A percentile compares a stretch with the other conserved stretches of the same genome.
phyloP scores from a whole-genome alignment of 1,140 invertebrate species.

The Melipona quadrifasciata region DNA sequence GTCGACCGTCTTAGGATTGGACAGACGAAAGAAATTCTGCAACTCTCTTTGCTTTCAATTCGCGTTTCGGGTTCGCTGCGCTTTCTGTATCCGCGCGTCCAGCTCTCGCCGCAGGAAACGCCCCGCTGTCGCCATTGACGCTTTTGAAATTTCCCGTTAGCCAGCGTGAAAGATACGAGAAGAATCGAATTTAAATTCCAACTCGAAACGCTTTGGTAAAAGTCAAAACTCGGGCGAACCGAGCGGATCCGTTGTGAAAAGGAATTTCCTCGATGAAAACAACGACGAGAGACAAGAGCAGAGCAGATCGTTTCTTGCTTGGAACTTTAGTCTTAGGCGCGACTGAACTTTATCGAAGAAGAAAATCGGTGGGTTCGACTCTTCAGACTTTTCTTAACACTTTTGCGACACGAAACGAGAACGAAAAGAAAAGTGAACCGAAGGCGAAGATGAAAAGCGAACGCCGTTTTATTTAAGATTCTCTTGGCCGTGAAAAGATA shows the following conservation, averaged over 20 bases:
- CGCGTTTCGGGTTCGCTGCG: not conserved
- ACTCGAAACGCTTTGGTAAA: not conserved
- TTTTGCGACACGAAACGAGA: not conserved
- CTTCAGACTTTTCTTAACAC: not conserved
- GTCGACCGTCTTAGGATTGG: not conserved
- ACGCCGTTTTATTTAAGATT: not conserved
- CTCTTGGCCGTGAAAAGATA: not conserved
- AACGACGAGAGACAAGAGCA: not conserved
- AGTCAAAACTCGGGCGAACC: not conserved
- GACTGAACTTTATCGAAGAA: not conserved
- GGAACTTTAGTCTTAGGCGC: not conserved
- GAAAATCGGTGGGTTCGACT: not conserved
- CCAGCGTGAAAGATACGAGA: not conserved
- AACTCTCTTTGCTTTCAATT: not conserved
- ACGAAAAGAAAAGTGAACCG: not conserved
- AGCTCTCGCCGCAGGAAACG: not conserved
- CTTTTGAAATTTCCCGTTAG: not conserved
- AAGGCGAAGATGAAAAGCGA: too few relatives aligned
- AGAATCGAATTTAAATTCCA: not conserved
- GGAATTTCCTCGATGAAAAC: not conserved
- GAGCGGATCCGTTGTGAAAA: not conserved
- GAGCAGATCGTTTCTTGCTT: not conserved
- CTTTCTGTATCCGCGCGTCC: not conserved
- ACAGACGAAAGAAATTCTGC: constrained; percentile 12
- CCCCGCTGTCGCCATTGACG: not conserved